Evolutionary conservation across 2,113 vertebrate species (phyloP), one percentile per base, ranked within the genome.

Genomic region (Rhynchopsitta pachyrhyncha): DNA sequence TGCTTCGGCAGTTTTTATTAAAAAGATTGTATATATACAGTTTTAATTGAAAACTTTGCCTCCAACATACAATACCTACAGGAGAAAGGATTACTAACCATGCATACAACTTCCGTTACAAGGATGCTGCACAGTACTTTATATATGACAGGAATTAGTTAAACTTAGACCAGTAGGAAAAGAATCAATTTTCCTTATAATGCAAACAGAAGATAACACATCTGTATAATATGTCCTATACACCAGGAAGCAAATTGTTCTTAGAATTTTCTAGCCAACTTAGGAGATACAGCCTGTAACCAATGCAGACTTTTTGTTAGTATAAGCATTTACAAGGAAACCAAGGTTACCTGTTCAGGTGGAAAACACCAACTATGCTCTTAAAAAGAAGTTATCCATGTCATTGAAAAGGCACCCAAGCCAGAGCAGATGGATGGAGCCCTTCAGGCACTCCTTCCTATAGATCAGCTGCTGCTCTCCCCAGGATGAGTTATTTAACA

Each of bases 151-250:
- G 37, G 52, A 94, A 87, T 71, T 64, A 46, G 28, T 57, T 33
- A 83, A 18, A 28, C 46, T 60, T 13, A 37, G 15, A 41, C 4
- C 27, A 57, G 41, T 46, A 93, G 67, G 35, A n/a, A 81, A 28
- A 83, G 28, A 55, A 46, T 33, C 78, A 42, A 9, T 9, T 84
- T 74, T 70, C 23, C 41, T 59, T 59, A 9, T 28, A 46, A 11
- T 1, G 2, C 10, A 35, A 64, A 24, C 11, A 29, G 1, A 2
- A 42, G 7, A 39, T 7, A 42, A 60, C 11, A 35, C 11, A 49
- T 59, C 20, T 15, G 23, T 19, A 35, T 59, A 46, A 22, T 2
- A 3, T 33, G 13, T 16, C 23, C 35, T 59, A 19, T 18, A 42
- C 8, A 18, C 5, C 4, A 62, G 9, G 11, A 37, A 55, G n/a